phyloP scores from a whole-genome alignment of 2,797 vertebrate genomes.

The Smutsia temminckii region DNA sequence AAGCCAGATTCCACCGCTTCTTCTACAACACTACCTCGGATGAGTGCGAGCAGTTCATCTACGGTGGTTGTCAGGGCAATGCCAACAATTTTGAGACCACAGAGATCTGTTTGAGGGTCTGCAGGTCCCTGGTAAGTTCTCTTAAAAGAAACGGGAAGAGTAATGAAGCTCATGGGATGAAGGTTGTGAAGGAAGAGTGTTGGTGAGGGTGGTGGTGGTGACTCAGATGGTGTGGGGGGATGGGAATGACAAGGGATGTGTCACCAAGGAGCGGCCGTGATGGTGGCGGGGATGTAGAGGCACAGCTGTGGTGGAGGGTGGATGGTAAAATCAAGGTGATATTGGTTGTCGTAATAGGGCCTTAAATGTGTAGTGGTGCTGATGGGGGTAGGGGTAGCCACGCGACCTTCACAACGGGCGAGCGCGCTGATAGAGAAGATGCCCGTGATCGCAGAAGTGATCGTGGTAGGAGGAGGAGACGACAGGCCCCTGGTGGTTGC shows the following conservation, averaged over 20 bases:
- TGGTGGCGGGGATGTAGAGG: neutral
- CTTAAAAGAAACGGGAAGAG: neutral
- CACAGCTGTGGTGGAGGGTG: neutral
- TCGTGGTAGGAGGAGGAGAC: neutral
- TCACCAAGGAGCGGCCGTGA: neutral
- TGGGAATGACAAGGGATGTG: neutral
- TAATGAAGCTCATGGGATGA: accelerated
- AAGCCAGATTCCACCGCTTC: conserved; percentile 44
- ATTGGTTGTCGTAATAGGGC: neutral
- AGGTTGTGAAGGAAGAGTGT: neutral
- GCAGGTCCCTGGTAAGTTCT: neutral
- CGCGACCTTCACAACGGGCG: neutral
- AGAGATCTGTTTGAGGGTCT: conserved; percentile 64
- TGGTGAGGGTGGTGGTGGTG: neutral
- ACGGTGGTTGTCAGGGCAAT: neutral
- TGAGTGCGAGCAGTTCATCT: neutral
- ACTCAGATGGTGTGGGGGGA: no score
- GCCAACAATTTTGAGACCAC: conserved; percentile 21
- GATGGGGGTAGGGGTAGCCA: neutral
- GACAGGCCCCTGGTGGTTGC: neutral
- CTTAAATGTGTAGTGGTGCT: neutral
- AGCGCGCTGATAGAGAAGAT: no score
- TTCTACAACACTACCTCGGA: conserved; percentile 63
- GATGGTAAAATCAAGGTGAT: neutral
- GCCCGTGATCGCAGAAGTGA: neutral